These are phyloP conservation scores for Enteromius treurensis DNA, from an alignment of 2,797 vertebrate genomes.

Conservation along the genomic window DNA sequence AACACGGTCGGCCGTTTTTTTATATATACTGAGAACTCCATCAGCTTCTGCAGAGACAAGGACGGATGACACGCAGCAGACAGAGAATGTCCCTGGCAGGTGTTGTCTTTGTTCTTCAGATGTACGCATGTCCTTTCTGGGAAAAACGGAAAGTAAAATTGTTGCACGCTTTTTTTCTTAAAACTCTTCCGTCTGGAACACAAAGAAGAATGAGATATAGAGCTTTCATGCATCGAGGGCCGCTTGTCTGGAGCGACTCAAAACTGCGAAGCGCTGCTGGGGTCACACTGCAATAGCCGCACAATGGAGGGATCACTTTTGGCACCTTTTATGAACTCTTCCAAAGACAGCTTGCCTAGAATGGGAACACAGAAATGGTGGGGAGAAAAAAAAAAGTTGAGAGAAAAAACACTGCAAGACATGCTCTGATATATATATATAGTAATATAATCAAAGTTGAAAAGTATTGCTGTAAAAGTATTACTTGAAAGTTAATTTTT, in stretches of 20 bases:
- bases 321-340: constrained; percentile 98
- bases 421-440: too few relatives aligned
- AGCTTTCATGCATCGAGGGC: constrained; percentile 82
- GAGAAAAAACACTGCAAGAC: constrained; percentile 3
- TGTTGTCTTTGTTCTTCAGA: constrained; percentile 58
- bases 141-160: constrained; percentile 65
- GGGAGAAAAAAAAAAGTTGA: not conserved
- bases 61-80: constrained; percentile 61
- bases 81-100: constrained; percentile 61
- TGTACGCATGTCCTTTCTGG: constrained; percentile 63
- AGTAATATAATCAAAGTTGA: not conserved
- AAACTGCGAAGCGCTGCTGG: constrained; percentile 94
- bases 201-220: constrained; percentile 72
- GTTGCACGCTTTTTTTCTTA: constrained; percentile 61
- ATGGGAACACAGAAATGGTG: not conserved
- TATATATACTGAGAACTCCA: constrained; percentile 12
- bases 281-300: constrained; percentile 97
- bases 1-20: constrained; percentile 41
- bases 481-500: not conserved
- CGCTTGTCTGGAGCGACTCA: constrained; percentile 75
- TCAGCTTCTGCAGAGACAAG: constrained; percentile 57
- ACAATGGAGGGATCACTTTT: constrained; percentile 99
- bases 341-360: constrained; percentile 94
- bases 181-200: constrained; percentile 66
- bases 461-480: too few relatives aligned